Evolutionary conservation across 1,140 invertebrate genomes (phyloP).

Genomic region (Hycleus cichorii): DNA sequence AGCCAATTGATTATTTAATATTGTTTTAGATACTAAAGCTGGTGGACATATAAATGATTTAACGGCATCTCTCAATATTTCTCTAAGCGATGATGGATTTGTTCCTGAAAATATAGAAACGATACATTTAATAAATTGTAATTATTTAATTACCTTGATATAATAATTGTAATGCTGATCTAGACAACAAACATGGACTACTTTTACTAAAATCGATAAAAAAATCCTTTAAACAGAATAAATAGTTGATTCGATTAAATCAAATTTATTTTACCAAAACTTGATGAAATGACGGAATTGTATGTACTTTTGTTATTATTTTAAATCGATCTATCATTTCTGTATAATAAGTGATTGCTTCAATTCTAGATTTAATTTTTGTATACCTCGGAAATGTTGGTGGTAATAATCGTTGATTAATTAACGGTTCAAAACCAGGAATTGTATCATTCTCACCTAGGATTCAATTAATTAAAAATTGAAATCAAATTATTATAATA

Average conservation of each 20-base stretch:
- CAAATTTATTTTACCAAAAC: conserved; percentile 59
- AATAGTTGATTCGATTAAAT: neutral
- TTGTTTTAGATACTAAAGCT: conserved; percentile 50
- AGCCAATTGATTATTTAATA: conserved; percentile 43
- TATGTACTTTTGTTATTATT: conserved; percentile 74
- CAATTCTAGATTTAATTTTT: conserved; percentile 76
- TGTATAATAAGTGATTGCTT: conserved; percentile 79
- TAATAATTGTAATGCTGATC: conserved; percentile 81
- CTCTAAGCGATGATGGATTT: conserved; percentile 57
- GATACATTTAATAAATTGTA: conserved; percentile 44
- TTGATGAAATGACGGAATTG: conserved; percentile 69
- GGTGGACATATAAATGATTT: conserved; percentile 84
- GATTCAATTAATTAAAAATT: conserved; percentile 6
- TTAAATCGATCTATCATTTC: conserved; percentile 73
- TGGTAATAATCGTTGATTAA: conserved; percentile 89
- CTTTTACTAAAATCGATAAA: conserved; percentile 87
- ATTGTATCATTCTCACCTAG: conserved; percentile 32
- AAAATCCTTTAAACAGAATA: conserved; percentile 66
- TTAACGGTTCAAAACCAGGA: conserved; percentile 90
- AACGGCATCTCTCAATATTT: conserved; percentile 78
- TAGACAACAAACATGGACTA: conserved; percentile 87
- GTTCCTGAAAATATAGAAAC: conserved; percentile 40
- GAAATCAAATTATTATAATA: neutral
- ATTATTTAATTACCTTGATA: conserved; percentile 50
- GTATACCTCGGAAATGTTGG: conserved; percentile 98